Percentiles rank a stretch among this genome's conserved stretches.
Evolutionary conservation across 2,113 vertebrate genomes (phyloP).

Genomic region (Podarcis raffonei): DNA sequence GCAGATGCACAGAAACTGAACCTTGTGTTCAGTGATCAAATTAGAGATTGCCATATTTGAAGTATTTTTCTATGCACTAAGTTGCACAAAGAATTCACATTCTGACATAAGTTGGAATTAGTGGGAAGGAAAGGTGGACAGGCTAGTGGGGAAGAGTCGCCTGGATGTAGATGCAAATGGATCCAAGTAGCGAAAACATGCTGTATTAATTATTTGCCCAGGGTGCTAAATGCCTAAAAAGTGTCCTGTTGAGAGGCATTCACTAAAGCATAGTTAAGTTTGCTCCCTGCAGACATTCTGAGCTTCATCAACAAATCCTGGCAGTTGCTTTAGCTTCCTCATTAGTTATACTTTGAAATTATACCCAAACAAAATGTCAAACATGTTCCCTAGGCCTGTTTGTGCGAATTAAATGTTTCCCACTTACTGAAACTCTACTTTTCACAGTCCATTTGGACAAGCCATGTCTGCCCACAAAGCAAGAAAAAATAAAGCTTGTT

Average conservation of each 20-base stretch:
- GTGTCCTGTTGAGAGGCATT: neutral
- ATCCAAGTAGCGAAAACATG: neutral
- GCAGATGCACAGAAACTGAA: neutral
- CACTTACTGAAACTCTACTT: neutral
- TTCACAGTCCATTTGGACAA: neutral
- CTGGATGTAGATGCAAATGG: neutral
- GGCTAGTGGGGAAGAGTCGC: neutral
- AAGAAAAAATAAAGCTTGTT: slow-evolving; percentile 26
- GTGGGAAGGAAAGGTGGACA: neutral
- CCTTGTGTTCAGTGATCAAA: neutral
- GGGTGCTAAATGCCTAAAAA: slow-evolving; percentile 2
- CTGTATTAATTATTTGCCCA: neutral
- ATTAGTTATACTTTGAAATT: slow-evolving; percentile 45
- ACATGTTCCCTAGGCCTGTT: slow-evolving; percentile 31
- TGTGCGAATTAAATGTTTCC: slow-evolving; percentile 32
- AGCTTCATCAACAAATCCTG: slow-evolving; percentile 47
- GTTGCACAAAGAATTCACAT: neutral
- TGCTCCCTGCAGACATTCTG: slow-evolving; percentile 28
- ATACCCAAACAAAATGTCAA: neutral
- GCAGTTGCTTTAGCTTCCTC: slow-evolving; percentile 33
- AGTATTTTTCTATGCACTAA: neutral
- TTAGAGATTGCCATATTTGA: neutral
- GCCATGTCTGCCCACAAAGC: slow-evolving; percentile 17
- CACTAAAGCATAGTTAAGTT: slow-evolving; percentile 35
- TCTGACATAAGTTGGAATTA: neutral